A percentile compares a stretch with the other conserved stretches of the same genome.
phyloP scores from a whole-genome alignment of 2,113 vertebrate genomes.

The Xyliphius kryptos region DNA sequence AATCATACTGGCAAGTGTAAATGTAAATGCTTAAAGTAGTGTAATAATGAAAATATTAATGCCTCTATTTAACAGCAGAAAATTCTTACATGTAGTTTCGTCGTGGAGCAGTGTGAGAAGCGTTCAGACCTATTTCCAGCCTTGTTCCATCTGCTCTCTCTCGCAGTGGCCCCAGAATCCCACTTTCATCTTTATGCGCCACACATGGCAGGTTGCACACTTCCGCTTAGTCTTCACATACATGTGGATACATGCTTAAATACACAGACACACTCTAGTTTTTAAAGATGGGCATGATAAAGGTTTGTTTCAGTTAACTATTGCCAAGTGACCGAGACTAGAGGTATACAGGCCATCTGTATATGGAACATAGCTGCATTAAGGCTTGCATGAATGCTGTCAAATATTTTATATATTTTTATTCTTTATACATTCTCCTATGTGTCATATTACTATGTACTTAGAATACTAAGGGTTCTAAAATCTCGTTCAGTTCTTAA shows the following conservation, averaged over 20 bases:
- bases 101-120: too few relatives aligned
- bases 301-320: constrained; percentile 32
- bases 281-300: constrained; percentile 22
- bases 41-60: too few relatives aligned
- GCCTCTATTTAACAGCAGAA: too few relatives aligned
- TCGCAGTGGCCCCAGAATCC: constrained; percentile 45
- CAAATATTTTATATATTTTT: too few relatives aligned
- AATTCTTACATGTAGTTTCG: too few relatives aligned
- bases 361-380: constrained; percentile 69
- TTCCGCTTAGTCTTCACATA: constrained; percentile 38
- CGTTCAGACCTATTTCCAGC: constrained; percentile 41
- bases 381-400: too few relatives aligned
- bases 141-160: constrained; percentile 47
- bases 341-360: constrained; percentile 50
- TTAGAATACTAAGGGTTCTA: too few relatives aligned
- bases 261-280: constrained; percentile 6
- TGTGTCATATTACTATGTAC: too few relatives aligned
- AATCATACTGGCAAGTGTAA: too few relatives aligned
- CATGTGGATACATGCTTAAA: constrained; percentile 11
- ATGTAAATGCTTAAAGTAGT: too few relatives aligned
- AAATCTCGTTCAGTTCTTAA: too few relatives aligned
- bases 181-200: constrained; percentile 54
- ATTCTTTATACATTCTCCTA: too few relatives aligned
- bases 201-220: constrained; percentile 30
- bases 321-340: constrained; percentile 46